A percentile compares a stretch with the other conserved stretches of the same genome.
Evolutionary conservation across 1,140 invertebrate species (phyloP).

Genomic region (Sarcophaga peregrina): DNA sequence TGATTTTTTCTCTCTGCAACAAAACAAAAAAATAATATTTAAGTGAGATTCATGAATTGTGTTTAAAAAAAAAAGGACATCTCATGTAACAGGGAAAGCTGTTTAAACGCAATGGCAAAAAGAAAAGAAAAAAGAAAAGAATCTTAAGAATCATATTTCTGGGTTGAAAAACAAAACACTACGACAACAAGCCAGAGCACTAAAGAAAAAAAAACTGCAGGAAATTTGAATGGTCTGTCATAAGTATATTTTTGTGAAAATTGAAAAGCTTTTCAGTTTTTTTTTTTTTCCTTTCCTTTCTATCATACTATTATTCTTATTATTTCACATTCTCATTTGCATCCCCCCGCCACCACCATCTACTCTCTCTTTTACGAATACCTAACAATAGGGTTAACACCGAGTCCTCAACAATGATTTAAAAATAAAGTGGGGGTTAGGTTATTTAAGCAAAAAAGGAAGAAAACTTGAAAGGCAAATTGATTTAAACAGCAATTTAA

Average conservation of each 20-base stretch:
- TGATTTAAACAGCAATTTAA: conserved; percentile 42
- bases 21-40: not conserved
- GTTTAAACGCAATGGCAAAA: not conserved
- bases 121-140: not conserved
- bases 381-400: conserved; percentile 22
- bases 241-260: conserved; percentile 30
- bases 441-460: no score
- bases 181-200: not conserved
- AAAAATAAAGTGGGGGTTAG: no score
- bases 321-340: not conserved
- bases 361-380: not conserved
- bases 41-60: conserved; percentile 24
- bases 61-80: conserved; percentile 19
- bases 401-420: no score
- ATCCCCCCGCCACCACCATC: no score
- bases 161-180: not conserved
- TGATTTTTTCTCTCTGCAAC: no score
- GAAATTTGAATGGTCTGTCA: conserved; percentile 42
- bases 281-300: not conserved
- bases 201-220: conserved; percentile 16
- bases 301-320: not conserved
- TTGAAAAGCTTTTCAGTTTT: conserved; percentile 39
- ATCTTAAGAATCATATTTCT: conserved; percentile 37
- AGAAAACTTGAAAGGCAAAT: conserved; percentile 25
- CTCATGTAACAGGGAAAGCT: conserved; percentile 20